phyloP scores from a whole-genome alignment of 2,113 vertebrate genomes.

The Vireo altiloquus region DNA sequence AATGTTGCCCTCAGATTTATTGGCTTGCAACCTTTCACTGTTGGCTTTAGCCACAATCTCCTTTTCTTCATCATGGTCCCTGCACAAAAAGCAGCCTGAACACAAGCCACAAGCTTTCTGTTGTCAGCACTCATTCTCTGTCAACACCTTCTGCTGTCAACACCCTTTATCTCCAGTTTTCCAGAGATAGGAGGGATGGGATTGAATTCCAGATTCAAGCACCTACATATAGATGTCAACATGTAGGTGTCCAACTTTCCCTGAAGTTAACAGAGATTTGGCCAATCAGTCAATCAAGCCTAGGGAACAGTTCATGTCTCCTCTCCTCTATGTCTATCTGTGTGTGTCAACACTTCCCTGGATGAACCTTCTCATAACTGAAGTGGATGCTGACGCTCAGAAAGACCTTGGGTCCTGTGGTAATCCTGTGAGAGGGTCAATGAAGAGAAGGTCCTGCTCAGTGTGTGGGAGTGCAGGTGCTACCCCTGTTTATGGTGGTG shows the following conservation, averaged over 20 bases:
- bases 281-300: background rate
- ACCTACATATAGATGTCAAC: background rate
- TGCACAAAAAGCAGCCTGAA: background rate
- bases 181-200: background rate
- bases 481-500: background rate
- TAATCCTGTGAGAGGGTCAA: background rate
- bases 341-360: background rate
- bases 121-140: background rate
- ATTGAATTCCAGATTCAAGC: background rate
- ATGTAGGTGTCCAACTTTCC: background rate
- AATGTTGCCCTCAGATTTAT: background rate
- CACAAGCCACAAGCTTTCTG: background rate
- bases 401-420: background rate
- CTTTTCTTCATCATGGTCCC: background rate
- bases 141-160: constrained; percentile 25
- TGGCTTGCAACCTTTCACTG: background rate
- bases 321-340: background rate
- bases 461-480: background rate
- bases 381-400: background rate
- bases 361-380: background rate
- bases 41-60: background rate
- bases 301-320: background rate
- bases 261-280: background rate
- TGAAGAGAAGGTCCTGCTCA: background rate
- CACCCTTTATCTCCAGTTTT: constrained; percentile 8